Percentiles rank a stretch among this genome's conserved stretches.
Conservation (phyloP, 37 sponge, comb jelly and placozoan species). For the Halichondria panicea region DNA sequence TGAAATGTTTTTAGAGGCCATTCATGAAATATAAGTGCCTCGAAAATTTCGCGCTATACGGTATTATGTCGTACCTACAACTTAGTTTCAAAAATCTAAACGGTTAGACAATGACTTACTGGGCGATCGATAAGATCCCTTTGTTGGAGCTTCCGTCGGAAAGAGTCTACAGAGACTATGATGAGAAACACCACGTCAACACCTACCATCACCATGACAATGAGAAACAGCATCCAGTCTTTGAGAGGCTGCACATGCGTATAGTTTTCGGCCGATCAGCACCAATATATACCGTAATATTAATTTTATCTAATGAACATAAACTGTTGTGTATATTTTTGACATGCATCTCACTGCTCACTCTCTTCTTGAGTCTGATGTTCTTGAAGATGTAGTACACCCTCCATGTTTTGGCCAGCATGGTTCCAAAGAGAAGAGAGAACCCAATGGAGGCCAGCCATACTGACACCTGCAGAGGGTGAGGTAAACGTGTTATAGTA, state of each 20-base stretch:
- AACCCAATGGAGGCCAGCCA: constrained; percentile 55
- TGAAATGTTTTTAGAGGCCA: too few species aligned
- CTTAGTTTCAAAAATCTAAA: too few species aligned
- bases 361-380: constrained; percentile 28
- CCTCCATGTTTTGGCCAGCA: constrained; percentile 57
- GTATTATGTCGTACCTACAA: too few species aligned
- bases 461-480: constrained; percentile 18
- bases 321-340: too few species aligned
- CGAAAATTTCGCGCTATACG: too few species aligned
- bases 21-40: too few species aligned
- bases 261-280: not conserved
- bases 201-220: constrained; percentile 32
- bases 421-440: constrained; percentile 53
- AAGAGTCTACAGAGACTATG: constrained; percentile 18
- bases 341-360: not conserved
- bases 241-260: constrained; percentile 34
- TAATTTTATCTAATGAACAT: not conserved
- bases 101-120: too few species aligned
- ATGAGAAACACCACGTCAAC: constrained; percentile 43
- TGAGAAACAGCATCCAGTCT: constrained; percentile 39
- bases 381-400: constrained; percentile 64
- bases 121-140: too few species aligned
- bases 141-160: constrained; percentile 11
- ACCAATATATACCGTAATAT: not conserved
- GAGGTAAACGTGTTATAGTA: not conserved